phyloP scores from a whole-genome alignment of 2,888 invertebrate species.

The Drosophila yooni region DNA sequence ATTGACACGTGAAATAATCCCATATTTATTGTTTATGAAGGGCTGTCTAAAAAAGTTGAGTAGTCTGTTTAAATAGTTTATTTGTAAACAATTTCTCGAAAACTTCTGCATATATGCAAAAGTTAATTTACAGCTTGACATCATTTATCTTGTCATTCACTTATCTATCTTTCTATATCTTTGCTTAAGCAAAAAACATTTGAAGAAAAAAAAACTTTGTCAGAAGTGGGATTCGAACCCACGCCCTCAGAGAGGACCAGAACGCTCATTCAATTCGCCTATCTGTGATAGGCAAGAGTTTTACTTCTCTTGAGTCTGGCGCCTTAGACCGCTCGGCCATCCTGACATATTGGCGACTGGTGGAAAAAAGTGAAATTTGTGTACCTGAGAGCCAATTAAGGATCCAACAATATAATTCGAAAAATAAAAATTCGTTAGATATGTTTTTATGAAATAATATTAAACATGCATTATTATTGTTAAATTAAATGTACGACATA shows the following conservation, averaged over 20 bases:
- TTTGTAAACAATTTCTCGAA: background rate
- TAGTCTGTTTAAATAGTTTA: background rate
- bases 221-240: background rate
- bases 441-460: background rate
- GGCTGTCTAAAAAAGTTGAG: background rate
- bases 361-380: background rate
- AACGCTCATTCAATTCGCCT: slow-evolving; percentile 41
- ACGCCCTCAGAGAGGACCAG: slow-evolving; percentile 42
- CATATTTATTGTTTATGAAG: background rate
- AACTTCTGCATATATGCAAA: background rate
- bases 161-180: background rate
- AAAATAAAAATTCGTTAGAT: background rate
- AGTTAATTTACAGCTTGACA: background rate
- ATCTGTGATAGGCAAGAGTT: slow-evolving; percentile 59
- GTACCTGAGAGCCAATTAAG: background rate
- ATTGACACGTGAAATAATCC: background rate
- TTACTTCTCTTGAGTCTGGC: background rate
- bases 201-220: background rate
- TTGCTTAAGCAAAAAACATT: background rate
- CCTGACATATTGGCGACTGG: fast-evolving
- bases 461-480: too few species aligned
- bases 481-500: too few species aligned
- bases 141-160: background rate
- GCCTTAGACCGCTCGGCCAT: slow-evolving; percentile 6
- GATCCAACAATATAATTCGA: background rate